A percentile compares a stretch with the other conserved stretches of the same genome.
These are phyloP conservation scores for Phyllopteryx taeniolatus DNA, from an alignment of 2,113 vertebrate species.

Conservation along the genomic window DNA sequence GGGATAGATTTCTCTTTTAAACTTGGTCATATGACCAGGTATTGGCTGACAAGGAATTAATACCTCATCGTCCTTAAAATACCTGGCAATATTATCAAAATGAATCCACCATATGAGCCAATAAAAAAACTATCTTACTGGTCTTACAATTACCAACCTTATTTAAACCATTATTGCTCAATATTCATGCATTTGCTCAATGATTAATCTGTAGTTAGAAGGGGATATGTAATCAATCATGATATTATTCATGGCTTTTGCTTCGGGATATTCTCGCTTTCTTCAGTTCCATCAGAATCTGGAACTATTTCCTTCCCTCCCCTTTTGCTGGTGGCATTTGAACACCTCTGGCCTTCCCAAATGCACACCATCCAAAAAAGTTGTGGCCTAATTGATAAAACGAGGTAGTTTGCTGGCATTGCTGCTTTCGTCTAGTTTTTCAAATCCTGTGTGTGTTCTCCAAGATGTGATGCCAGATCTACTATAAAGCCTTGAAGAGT, in stretches of 20 bases:
- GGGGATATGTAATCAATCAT: conserved; percentile 21
- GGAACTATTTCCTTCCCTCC: too few species aligned
- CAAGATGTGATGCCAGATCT: conserved; percentile 20
- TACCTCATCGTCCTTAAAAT: neutral
- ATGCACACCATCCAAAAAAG: neutral
- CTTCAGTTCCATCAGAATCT: neutral
- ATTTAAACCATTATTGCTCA: neutral
- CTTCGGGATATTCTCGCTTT: neutral
- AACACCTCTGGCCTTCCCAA: neutral
- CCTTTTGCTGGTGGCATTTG: too few species aligned
- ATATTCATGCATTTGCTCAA: conserved; percentile 13
- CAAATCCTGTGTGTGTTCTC: conserved; percentile 25
- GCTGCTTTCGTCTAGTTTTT: conserved; percentile 6
- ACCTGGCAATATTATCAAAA: conserved; percentile 17
- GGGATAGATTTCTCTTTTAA: neutral
- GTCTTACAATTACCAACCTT: conserved; percentile 7
- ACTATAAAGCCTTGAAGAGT: neutral
- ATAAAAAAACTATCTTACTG: conserved; percentile 1
- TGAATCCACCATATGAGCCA: conserved; percentile 1
- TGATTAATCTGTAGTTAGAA: conserved; percentile 21
- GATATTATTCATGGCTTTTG: neutral
- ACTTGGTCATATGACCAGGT: too few species aligned
- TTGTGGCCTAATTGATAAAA: conserved; percentile 3
- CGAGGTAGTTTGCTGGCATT: conserved; percentile 9
- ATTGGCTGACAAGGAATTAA: neutral